Evolutionary conservation across 1,140 invertebrate genomes (phyloP).

Genomic region (Belonocnema kinseyi): DNA sequence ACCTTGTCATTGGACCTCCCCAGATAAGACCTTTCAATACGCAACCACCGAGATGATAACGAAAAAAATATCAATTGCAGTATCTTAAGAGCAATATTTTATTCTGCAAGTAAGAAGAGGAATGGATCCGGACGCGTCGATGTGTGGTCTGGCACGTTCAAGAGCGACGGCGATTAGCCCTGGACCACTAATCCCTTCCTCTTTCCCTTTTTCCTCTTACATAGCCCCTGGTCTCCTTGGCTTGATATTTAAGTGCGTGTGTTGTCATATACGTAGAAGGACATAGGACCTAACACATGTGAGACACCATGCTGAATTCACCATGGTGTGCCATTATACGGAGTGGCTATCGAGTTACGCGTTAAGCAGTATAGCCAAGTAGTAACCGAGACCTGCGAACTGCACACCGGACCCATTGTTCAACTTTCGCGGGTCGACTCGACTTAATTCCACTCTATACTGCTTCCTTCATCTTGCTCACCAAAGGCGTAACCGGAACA

Average conservation of each 20-base stretch:
- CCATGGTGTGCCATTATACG: conserved; percentile 23
- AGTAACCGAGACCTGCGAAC: conserved; percentile 65
- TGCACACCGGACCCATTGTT: conserved; percentile 65
- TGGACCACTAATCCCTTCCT: conserved; percentile 55
- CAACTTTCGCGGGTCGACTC: conserved; percentile 52
- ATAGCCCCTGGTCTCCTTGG: conserved; percentile 23
- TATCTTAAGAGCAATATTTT: conserved; percentile 50
- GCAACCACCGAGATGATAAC: background rate
- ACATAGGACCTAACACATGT: background rate
- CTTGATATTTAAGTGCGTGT: background rate
- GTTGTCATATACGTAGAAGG: conserved; percentile 5
- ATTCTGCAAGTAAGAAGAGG: conserved; percentile 46
- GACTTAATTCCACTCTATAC: conserved; percentile 48
- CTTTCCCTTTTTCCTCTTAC: conserved; percentile 29
- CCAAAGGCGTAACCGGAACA: conserved; percentile 39
- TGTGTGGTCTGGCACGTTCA: conserved; percentile 55
- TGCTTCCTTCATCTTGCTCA: conserved; percentile 39
- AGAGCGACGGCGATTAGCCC: conserved; percentile 57
- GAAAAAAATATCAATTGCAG: background rate
- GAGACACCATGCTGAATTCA: background rate
- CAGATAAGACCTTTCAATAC: too few relatives aligned
- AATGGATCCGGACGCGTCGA: conserved; percentile 48
- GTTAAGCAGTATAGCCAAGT: conserved; percentile 60
- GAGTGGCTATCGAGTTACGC: conserved; percentile 66
- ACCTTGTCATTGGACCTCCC: too few relatives aligned